phyloP scores from a whole-genome alignment of 92 coral and sea anemone genomes.

The Siderastrea radians region DNA sequence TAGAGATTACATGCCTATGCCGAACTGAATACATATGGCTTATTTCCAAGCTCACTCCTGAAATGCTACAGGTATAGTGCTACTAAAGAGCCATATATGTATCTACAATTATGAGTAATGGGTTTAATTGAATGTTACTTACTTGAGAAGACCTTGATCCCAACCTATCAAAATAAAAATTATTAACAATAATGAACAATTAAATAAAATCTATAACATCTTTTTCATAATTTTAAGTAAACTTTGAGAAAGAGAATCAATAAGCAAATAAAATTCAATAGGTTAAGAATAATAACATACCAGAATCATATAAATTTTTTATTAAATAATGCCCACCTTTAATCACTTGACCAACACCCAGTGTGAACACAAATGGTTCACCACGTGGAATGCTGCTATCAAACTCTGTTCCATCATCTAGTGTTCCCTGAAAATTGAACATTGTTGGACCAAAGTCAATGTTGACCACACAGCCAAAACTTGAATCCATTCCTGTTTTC shows the following conservation, averaged over 20 bases:
- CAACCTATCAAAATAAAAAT: conserved; percentile 73
- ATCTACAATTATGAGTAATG: neutral
- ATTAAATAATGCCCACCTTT: conserved; percentile 68
- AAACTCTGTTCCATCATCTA: conserved; percentile 97
- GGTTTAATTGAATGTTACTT: conserved; percentile 31
- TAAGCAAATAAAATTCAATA: neutral
- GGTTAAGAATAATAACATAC: neutral
- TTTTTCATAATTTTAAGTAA: too few relatives aligned
- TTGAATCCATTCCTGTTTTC: too few relatives aligned
- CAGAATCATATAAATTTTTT: neutral
- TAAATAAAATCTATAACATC: neutral
- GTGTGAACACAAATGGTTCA: conserved; percentile 95
- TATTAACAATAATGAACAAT: neutral
- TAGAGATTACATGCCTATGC: too few relatives aligned
- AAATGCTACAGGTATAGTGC: too few relatives aligned
- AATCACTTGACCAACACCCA: conserved; percentile 96
- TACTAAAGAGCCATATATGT: neutral
- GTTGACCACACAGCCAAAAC: too few relatives aligned
- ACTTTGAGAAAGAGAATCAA: too few relatives aligned
- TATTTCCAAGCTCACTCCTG: too few relatives aligned
- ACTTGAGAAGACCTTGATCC: conserved; percentile 99
- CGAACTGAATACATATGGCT: too few relatives aligned
- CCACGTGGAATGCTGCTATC: conserved; percentile 97
- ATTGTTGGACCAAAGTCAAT: too few relatives aligned
- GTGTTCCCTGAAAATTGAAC: conserved; percentile 73